Conservation (phyloP, 2,888 invertebrate species). For the Hirtodrosophila confusa region DNA sequence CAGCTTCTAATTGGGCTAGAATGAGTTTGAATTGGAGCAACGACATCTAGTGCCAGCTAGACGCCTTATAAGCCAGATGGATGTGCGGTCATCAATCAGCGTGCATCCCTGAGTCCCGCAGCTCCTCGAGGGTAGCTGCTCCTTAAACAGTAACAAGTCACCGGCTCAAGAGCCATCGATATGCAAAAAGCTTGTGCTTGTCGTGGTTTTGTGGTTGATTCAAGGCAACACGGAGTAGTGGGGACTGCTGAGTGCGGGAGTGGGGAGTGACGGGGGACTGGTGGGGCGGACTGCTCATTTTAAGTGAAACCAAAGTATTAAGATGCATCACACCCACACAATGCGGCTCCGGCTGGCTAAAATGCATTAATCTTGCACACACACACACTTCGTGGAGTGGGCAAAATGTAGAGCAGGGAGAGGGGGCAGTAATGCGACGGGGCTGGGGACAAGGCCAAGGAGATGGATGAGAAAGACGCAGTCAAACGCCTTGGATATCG, state of each 20-base stretch:
- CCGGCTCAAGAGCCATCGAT: constrained; percentile 57
- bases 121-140: constrained; percentile 34
- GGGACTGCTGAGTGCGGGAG: background rate
- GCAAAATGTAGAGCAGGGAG: too few species aligned
- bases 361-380: constrained; percentile 71
- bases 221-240: constrained; percentile 6
- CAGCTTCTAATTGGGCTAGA: too few species aligned
- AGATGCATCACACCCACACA: constrained; percentile 51
- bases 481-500: constrained; percentile 43
- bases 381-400: background rate
- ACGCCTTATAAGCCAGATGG: constrained; percentile 34
- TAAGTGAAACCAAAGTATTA: constrained; percentile 74
- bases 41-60: constrained; percentile 41
- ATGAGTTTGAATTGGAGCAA: constrained; percentile 3
- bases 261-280: background rate
- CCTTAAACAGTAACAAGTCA: constrained; percentile 52
- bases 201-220: constrained; percentile 16
- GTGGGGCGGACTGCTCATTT: constrained; percentile 46
- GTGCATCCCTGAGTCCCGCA: constrained; percentile 6
- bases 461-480: background rate
- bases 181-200: constrained; percentile 53
- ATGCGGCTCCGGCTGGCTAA: constrained; percentile 35
- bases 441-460: background rate
- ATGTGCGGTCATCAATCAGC: constrained; percentile 63
- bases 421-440: too few species aligned